Evolutionary conservation across 1,140 invertebrate species (phyloP).

Genomic region (Babylonia areolata): DNA sequence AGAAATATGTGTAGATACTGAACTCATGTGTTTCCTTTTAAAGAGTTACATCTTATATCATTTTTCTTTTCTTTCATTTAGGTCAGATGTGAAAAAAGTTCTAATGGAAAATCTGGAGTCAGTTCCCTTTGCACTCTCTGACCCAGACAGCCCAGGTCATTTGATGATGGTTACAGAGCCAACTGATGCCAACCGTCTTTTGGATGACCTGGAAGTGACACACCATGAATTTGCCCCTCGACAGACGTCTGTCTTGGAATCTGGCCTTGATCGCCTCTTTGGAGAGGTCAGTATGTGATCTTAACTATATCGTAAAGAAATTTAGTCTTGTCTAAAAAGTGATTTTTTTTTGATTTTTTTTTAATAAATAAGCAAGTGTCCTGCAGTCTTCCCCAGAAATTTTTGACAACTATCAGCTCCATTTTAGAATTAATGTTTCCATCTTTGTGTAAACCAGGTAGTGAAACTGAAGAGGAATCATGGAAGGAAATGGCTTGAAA

Average conservation of each 20-base stretch:
- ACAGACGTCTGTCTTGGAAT: slow-evolving; percentile 44
- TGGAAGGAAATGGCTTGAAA: too few relatives aligned
- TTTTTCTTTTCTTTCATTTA: slow-evolving; percentile 43
- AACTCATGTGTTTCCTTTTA: too few relatives aligned
- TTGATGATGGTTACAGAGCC: slow-evolving; percentile 61
- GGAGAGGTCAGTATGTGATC: slow-evolving; percentile 62
- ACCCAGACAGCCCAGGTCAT: slow-evolving; percentile 21
- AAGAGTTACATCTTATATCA: neutral
- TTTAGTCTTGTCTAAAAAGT: neutral
- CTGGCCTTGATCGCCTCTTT: slow-evolving; percentile 65
- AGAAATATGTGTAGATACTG: too few relatives aligned
- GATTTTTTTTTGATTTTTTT: too few relatives aligned
- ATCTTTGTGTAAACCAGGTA: too few relatives aligned
- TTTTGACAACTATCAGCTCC: too few relatives aligned
- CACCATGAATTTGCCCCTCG: slow-evolving; percentile 63
- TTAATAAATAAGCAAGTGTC: too few relatives aligned
- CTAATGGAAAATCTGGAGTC: slow-evolving; percentile 58
- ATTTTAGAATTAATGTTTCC: too few relatives aligned
- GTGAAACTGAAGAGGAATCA: too few relatives aligned
- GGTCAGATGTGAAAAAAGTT: slow-evolving; percentile 64
- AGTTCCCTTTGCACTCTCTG: slow-evolving; percentile 62
- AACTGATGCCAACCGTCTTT: slow-evolving; percentile 56
- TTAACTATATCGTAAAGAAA: neutral
- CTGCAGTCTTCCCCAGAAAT: too few relatives aligned
- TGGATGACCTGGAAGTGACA: slow-evolving; percentile 62